A percentile compares a stretch with the other conserved stretches of the same genome.
Conservation (phyloP, 2,113 vertebrate genomes). For the Bambusicola thoracicus region DNA sequence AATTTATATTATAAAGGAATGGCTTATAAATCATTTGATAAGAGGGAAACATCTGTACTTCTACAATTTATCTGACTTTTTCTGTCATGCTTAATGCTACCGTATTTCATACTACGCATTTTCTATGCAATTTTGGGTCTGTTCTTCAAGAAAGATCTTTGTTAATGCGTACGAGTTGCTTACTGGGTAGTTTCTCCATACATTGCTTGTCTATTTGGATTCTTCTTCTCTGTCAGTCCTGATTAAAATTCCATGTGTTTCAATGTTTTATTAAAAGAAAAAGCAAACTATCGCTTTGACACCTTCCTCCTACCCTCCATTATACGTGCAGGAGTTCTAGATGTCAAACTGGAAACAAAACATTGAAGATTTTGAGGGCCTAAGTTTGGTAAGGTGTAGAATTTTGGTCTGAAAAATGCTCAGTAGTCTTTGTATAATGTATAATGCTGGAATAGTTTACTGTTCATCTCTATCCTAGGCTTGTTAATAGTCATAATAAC, state of each 20-base stretch:
- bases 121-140: neutral
- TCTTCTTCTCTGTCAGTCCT: neutral
- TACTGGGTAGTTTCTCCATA: neutral
- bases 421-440: neutral
- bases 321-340: slow-evolving; percentile 24
- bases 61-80: neutral
- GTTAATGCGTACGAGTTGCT: neutral
- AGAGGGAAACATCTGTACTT: neutral
- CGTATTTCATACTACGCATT: neutral
- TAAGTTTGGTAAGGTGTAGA: slow-evolving; percentile 21
- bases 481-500: neutral
- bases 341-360: neutral
- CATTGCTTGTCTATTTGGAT: neutral
- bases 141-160: neutral
- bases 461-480: neutral
- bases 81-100: neutral
- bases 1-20: too few species aligned
- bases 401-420: neutral
- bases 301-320: neutral
- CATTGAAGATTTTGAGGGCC: slow-evolving; percentile 25
- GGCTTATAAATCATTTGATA: neutral
- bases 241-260: neutral
- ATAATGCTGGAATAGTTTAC: neutral
- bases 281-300: neutral
- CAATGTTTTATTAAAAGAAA: neutral